Evolutionary conservation across 2,888 invertebrate species (phyloP).

Genomic region (Scrobipalpa costella): DNA sequence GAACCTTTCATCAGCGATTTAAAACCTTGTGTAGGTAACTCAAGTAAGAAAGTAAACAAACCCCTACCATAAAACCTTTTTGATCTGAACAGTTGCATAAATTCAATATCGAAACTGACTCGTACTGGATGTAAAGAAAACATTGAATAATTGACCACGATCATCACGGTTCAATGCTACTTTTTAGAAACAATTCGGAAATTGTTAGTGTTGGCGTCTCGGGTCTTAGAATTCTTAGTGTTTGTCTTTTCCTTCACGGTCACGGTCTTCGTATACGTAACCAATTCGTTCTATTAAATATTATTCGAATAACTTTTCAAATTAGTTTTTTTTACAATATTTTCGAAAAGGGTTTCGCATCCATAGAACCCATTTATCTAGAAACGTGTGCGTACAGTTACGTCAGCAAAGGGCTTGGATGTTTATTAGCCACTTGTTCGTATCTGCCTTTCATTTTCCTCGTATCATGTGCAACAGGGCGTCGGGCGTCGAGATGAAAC

Average conservation of each 20-base stretch:
- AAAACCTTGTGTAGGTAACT: background rate
- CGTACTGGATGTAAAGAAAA: conserved; percentile 3
- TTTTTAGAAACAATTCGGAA: background rate
- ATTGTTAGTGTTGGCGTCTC: conserved; percentile 4
- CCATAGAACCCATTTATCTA: background rate
- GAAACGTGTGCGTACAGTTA: background rate
- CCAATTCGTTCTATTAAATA: background rate
- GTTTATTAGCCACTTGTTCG: conserved; percentile 7
- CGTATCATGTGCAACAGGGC: background rate
- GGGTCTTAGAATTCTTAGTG: background rate
- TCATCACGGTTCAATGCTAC: background rate
- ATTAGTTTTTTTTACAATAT: no score
- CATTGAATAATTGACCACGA: background rate
- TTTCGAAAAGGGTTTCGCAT: background rate
- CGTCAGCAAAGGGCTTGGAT: conserved; percentile 6
- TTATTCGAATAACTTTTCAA: background rate
- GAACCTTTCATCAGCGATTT: background rate
- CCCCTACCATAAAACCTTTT: background rate
- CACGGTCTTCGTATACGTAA: background rate
- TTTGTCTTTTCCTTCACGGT: conserved; percentile 14
- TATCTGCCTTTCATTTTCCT: conserved; percentile 10
- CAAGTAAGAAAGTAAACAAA: background rate
- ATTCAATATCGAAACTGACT: background rate
- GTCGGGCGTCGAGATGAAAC: conserved; percentile 21
- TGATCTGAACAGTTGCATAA: background rate